phyloP scores from a whole-genome alignment of 2,888 invertebrate genomes.

The Leptopilina myrica region DNA sequence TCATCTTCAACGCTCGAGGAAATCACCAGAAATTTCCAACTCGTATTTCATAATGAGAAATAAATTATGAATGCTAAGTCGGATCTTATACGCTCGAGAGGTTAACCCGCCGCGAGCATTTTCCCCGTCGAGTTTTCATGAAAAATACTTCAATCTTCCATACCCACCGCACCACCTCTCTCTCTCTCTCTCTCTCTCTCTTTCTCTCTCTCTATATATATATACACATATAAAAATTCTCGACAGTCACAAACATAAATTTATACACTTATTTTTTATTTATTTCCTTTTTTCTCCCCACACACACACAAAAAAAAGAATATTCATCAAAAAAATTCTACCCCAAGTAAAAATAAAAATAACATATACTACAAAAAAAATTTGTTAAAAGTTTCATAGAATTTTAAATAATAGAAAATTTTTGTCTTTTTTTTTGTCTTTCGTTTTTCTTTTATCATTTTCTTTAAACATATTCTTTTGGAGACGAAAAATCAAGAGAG shows the following conservation, averaged over 20 bases:
- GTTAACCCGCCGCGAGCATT: neutral
- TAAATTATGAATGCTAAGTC: conserved; percentile 26
- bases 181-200: too few species aligned
- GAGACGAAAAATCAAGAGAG: neutral
- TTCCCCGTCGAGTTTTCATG: conserved; percentile 12
- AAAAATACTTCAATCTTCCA: conserved; percentile 17
- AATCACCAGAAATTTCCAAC: conserved; percentile 28
- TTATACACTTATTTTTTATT: neutral
- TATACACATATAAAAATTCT: neutral
- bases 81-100: conserved; percentile 12
- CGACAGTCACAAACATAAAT: neutral
- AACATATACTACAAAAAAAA: too few species aligned
- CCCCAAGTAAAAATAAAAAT: neutral
- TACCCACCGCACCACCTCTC: too few species aligned
- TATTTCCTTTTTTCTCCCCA: neutral
- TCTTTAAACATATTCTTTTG: neutral
- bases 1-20: neutral
- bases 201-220: too few species aligned
- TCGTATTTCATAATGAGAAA: conserved; percentile 26
- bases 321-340: neutral
- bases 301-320: too few species aligned
- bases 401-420: neutral
- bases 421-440: too few species aligned
- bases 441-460: too few species aligned
- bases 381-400: neutral